Percentiles rank a stretch among this genome's conserved stretches.
phyloP scores from a whole-genome alignment of 2,888 invertebrate genomes.

The Hedychridium roseum region DNA sequence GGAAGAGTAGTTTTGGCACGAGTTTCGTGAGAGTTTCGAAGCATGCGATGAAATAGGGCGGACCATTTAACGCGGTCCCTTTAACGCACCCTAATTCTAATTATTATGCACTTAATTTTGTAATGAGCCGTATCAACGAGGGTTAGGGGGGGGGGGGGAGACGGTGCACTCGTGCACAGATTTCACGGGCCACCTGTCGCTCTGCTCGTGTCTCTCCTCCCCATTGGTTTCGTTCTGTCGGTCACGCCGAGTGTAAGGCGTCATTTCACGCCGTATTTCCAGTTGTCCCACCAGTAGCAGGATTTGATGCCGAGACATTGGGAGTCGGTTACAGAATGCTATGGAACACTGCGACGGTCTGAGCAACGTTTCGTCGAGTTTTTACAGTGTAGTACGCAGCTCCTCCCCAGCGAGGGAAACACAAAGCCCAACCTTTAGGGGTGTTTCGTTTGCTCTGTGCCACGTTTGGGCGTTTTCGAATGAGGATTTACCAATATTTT shows the following conservation, averaged over 20 bases:
- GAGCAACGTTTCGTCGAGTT: constrained; percentile 4
- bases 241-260: constrained; percentile 56
- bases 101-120: constrained; percentile 53
- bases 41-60: no score
- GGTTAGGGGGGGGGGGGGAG: constrained; percentile 31
- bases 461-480: constrained; percentile 36
- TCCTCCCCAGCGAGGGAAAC: constrained; percentile 2
- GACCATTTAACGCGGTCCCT: constrained; percentile 31
- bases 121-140: constrained; percentile 51
- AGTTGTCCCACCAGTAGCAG: neutral
- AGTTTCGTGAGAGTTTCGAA: no score
- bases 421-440: constrained; percentile 14
- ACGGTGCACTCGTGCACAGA: constrained; percentile 55
- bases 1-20: no score
- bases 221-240: constrained; percentile 51
- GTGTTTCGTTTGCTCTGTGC: constrained; percentile 28
- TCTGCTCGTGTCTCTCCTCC: constrained; percentile 43
- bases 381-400: constrained; percentile 2
- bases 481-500: constrained; percentile 48
- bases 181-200: constrained; percentile 64
- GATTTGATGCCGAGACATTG: neutral
- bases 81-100: constrained; percentile 37
- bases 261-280: constrained; percentile 44
- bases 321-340: neutral
- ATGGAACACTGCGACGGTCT: constrained; percentile 2